Conservation (phyloP, 2,888 invertebrate genomes). For the Physocephala rufipes region DNA sequence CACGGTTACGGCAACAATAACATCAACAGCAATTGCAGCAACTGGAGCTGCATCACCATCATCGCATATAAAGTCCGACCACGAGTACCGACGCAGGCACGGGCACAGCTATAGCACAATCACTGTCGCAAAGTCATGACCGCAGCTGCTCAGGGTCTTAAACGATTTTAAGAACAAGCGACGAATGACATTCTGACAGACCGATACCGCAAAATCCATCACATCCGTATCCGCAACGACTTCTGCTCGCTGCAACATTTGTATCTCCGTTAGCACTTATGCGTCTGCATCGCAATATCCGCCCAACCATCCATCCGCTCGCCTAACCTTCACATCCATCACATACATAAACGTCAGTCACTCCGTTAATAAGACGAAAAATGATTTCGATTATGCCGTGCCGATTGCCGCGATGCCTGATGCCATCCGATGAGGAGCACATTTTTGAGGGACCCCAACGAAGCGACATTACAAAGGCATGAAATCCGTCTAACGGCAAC, state of each 20-base stretch:
- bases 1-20: neutral
- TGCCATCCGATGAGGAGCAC: constrained; percentile 12
- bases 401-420: neutral
- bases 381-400: neutral
- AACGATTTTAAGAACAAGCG: neutral
- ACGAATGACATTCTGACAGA: neutral
- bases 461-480: constrained; percentile 26
- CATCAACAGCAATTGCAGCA: constrained; percentile 8
- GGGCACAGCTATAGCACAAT: neutral
- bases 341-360: constrained; percentile 44
- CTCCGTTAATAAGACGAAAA: constrained; percentile 8
- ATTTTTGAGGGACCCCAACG: constrained; percentile 45
- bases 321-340: constrained; percentile 10
- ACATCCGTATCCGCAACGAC: neutral
- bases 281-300: neutral
- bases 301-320: constrained; percentile 1
- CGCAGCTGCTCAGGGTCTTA: neutral
- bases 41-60: constrained; percentile 19
- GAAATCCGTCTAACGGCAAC: constrained; percentile 9
- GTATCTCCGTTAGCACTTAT: too few species aligned
- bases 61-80: neutral
- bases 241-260: neutral
- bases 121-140: neutral
- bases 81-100: neutral
- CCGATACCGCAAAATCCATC: neutral